Conservation (phyloP, 2,888 invertebrate genomes). For the Cyaniris semiargus region DNA sequence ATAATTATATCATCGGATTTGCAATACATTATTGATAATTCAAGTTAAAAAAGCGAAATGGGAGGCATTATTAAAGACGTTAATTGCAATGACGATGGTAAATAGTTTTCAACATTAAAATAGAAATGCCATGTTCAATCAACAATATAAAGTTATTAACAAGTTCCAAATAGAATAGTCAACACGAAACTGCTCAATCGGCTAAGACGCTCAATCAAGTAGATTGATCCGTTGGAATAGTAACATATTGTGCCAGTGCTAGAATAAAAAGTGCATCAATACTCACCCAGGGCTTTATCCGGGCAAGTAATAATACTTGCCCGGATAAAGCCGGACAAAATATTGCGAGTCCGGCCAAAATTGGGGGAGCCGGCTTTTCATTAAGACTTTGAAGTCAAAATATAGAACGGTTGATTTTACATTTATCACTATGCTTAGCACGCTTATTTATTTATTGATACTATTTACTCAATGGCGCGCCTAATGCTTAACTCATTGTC, state of each 20-base stretch:
- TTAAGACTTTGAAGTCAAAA: no score
- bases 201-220: constrained; percentile 63
- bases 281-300: constrained; percentile 50
- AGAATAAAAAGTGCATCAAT: constrained; percentile 65
- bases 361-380: no score
- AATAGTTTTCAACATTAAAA: neutral
- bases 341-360: neutral
- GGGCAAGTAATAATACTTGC: no score
- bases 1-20: no score
- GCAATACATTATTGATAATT: no score
- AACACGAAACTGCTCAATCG: constrained; percentile 44
- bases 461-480: no score
- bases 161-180: constrained; percentile 12
- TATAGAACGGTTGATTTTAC: no score
- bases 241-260: constrained; percentile 71
- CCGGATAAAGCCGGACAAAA: neutral
- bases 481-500: no score
- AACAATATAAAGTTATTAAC: neutral
- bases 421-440: no score
- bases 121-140: neutral
- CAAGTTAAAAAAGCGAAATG: no score
- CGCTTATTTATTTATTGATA: no score
- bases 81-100: neutral
- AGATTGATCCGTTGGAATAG: constrained; percentile 58
- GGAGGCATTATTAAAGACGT: no score